Percentiles rank a stretch among this genome's conserved stretches.
phyloP scores from a whole-genome alignment of 2,888 invertebrate genomes.

The Aradus depressus region DNA sequence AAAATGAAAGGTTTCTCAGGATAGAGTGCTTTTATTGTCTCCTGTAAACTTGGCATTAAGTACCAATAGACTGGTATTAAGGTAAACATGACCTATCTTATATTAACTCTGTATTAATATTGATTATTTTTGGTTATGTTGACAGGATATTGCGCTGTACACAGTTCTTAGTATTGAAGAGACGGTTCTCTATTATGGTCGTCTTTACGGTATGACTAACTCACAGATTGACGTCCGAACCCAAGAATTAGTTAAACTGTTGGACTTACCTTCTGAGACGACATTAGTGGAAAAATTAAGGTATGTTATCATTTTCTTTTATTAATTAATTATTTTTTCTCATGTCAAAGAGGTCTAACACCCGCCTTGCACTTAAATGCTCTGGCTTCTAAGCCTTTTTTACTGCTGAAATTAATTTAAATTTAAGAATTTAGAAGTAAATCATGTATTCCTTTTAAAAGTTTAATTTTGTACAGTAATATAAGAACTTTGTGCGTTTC shows the following conservation, averaged over 20 bases:
- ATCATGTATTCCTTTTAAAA: too few species aligned
- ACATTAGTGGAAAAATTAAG: constrained; percentile 31
- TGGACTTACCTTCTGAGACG: constrained; percentile 29
- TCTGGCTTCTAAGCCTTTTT: too few species aligned
- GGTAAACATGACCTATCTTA: background rate
- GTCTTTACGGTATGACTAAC: constrained; percentile 30
- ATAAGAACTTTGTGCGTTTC: too few species aligned
- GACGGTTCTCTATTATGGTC: constrained; percentile 31
- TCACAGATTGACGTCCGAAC: constrained; percentile 29
- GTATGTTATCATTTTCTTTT: too few species aligned
- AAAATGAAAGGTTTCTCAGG: too few species aligned
- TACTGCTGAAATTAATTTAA: too few species aligned
- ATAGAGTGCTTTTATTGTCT: too few species aligned
- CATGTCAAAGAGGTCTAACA: too few species aligned
- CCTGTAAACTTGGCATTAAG: background rate
- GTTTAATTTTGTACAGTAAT: too few species aligned
- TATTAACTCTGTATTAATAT: background rate
- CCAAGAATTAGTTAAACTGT: constrained; percentile 29
- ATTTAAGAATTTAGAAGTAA: too few species aligned
- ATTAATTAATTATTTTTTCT: too few species aligned
- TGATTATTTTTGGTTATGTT: constrained; percentile 1
- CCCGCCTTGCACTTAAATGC: too few species aligned
- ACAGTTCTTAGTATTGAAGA: constrained; percentile 31
- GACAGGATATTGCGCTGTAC: constrained; percentile 32
- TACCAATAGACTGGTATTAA: background rate